Base-by-base conservation (phyloP, 1,140 invertebrate genomes). In the Drosophila sucinea region DNA sequence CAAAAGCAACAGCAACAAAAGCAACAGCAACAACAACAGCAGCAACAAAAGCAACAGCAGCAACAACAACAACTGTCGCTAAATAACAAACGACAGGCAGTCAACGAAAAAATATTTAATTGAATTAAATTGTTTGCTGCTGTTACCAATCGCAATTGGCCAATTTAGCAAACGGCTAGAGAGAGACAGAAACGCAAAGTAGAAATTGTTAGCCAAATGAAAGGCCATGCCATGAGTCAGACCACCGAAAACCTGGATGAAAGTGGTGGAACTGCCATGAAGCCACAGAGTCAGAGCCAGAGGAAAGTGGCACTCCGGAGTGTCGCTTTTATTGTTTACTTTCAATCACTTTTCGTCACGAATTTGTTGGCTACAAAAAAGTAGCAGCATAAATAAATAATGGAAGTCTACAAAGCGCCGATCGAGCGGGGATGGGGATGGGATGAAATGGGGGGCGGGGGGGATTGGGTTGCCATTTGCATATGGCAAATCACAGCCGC, bases 341-440 rank as follows among this genome's bases (percentile, higher is more conserved):
- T 91, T 91, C 87, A 91, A 91, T 91, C 90, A 91, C 90, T 85
- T 91, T 91, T 91, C 86, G 90, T 91, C 90, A 91, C 90, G 90
- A 91, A 91, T 82, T 78, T 78, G 62, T 81, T 41, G 55, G 60
- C 67, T 62, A 55, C 61, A 27, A 62, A 76, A 67, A 65, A 79
- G 62, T 65, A 79, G 61, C 55, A 51, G 23, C 72, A 83, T 73
- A 81, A 75, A 86, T 79, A 77, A 74, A 79, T 76, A 70, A 81
- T 65, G 74, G n/a, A 38, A 27, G 44, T 51, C 23, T 27, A 51
- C 44, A 25, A 47, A 47, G 44, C 44, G 25, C 23, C 25, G 44
- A 51, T 51, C 44, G 61, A 32, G 44, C 0, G 23, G 33, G 7
- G 35, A 38, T 11, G 25, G 3, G 38, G 60, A 23, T 33, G 38